Base-by-base conservation (phyloP, 2,888 invertebrate species). In the Zaprionus lineosus region DNA sequence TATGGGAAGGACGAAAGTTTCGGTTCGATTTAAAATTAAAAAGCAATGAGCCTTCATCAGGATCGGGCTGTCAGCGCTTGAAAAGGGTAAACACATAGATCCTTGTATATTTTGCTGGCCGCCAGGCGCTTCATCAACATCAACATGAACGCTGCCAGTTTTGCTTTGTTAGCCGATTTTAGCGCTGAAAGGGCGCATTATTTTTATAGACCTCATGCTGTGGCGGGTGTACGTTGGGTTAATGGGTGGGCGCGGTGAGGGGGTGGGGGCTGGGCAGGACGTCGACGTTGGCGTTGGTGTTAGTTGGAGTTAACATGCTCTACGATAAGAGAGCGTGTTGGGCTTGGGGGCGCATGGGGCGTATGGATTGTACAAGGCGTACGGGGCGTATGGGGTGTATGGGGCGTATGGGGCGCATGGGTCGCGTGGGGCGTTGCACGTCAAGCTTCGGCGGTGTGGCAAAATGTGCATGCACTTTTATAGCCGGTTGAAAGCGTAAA, bases 401-500 rank as follows among this genome's bases (percentile, higher is more conserved):
- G n/a, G n/a, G n/a, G n/a, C n/a, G n/a, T n/a, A n/a, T n/a, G n/a
- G n/a, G n/a, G n/a, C n/a, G n/a, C n/a, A n/a, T 21, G 21, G 24
- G 2, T 9, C 11, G 29, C 3, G 9, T 26, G 12, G 21, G 36
- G 31, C 36, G 65, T 44, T 72, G 57, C 71, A 73, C 73, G 74
- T 73, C 71, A 71, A 63, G 59, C 31, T 41, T 47, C 24, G 46
- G 57, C 53, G 50, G 14, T 2, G 16, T 12, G 11, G 26, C 15
- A 8, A 51, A 50, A 31, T 44, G 43, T 50, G 73, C 53, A 73
- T 78, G 84, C 82, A 81, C 71, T 84, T 83, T 85, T 85, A 85
- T 85, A 68, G 73, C 57, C 63, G 70, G 76, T 64, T 83, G 79
- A 83, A 83, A 81, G 81, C 83, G 65, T 71, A 84, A 75, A 76